These are phyloP conservation scores for Diploscapter pachys DNA, from an alignment of 1,140 invertebrate genomes.

Conservation along the genomic window DNA sequence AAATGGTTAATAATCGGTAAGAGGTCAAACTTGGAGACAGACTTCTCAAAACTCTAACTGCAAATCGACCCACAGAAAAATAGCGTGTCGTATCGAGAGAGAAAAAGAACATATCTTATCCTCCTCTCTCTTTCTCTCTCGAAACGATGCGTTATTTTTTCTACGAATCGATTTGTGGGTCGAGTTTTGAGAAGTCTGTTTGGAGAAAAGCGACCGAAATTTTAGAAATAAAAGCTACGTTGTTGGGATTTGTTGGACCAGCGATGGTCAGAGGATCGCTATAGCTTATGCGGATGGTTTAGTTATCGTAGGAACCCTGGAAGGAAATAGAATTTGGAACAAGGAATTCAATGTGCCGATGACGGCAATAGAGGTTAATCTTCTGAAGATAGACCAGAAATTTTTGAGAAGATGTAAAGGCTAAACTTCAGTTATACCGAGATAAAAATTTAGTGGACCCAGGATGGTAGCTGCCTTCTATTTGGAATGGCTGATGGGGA, in stretches of 20 bases:
- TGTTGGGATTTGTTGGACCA: slow-evolving; percentile 89
- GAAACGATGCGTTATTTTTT: too few relatives aligned
- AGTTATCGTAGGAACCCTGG: slow-evolving; percentile 87
- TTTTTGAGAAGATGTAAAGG: background rate
- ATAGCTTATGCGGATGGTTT: slow-evolving; percentile 98
- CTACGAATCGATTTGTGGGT: too few relatives aligned
- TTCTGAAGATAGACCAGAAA: background rate
- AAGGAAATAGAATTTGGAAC: slow-evolving; percentile 95
- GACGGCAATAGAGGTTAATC: slow-evolving; percentile 58
- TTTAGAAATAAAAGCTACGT: slow-evolving; percentile 83
- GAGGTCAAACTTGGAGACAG: background rate
- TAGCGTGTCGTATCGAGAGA: too few relatives aligned
- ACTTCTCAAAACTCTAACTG: too few relatives aligned
- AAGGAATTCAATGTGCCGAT: slow-evolving; percentile 72
- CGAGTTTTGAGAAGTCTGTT: too few relatives aligned
- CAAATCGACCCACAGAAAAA: too few relatives aligned
- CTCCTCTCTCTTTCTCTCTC: too few relatives aligned
- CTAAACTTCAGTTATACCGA: slow-evolving; percentile 61
- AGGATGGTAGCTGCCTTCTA: slow-evolving; percentile 81
- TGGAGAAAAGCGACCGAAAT: background rate
- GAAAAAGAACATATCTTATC: too few relatives aligned
- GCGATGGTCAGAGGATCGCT: slow-evolving; percentile 91
- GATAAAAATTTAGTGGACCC: slow-evolving; percentile 77
- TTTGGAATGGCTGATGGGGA: slow-evolving; percentile 87
- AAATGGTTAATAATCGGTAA: slow-evolving; percentile 94